Evolutionary conservation across 64 coral and sea anemone species (phyloP).

Genomic region (Astreopora myriophthalma): DNA sequence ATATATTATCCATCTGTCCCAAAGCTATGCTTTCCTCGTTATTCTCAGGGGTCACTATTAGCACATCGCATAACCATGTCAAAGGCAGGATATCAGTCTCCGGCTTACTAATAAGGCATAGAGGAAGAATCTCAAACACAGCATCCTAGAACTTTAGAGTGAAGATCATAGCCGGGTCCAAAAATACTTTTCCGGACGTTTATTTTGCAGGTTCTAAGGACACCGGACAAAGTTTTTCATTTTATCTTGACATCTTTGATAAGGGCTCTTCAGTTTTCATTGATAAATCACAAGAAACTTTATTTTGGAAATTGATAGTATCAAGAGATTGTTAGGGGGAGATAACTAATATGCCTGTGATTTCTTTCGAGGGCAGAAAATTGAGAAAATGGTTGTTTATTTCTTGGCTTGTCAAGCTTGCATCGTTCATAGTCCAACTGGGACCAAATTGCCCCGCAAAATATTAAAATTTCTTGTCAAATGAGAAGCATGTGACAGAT

Average conservation of each 20-base stretch:
- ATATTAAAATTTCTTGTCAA: background rate
- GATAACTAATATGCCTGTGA: conserved; percentile 9
- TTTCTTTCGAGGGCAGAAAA: background rate
- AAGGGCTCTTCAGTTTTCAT: conserved; percentile 17
- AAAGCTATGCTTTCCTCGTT: background rate
- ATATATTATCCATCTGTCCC: background rate
- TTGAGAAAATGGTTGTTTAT: background rate
- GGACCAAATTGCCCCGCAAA: background rate
- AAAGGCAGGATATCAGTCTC: background rate
- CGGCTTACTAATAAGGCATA: background rate
- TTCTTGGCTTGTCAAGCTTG: background rate
- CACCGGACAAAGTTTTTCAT: background rate
- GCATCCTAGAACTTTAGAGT: too few species aligned
- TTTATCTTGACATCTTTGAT: background rate
- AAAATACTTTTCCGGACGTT: too few species aligned
- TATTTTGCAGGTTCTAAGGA: too few species aligned
- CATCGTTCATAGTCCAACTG: background rate
- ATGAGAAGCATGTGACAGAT: conserved; percentile 20
- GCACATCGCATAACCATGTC: background rate
- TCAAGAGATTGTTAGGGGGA: background rate
- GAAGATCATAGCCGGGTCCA: too few species aligned
- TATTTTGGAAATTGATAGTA: conserved; percentile 12
- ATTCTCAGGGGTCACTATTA: conserved; percentile 28
- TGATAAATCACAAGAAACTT: conserved; percentile 15
- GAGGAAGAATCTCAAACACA: too few species aligned